These are phyloP conservation scores for Phrynocephalus forsythii DNA, from an alignment of 2,797 vertebrate species.

Conservation along the genomic window DNA sequence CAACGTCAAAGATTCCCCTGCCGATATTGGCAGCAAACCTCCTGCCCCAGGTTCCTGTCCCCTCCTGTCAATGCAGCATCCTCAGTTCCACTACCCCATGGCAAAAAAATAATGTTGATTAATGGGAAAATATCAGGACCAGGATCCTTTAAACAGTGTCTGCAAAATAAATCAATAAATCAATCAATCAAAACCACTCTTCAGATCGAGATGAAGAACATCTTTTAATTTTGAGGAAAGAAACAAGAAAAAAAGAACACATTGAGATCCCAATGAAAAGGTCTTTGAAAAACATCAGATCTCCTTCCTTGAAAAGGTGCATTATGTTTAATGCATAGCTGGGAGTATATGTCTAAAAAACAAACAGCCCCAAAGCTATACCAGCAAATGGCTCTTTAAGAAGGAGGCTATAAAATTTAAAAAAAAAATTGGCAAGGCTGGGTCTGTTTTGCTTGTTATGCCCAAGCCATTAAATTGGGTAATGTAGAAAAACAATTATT, in stretches of 20 bases:
- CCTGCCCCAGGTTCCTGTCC: constrained; percentile 70
- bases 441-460: constrained; percentile 44
- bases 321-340: constrained; percentile 31
- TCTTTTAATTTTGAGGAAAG: constrained; percentile 59
- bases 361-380: constrained; percentile 14
- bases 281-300: constrained; percentile 67
- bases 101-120: constrained; percentile 73
- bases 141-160: constrained; percentile 67
- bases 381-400: constrained; percentile 16
- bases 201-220: constrained; percentile 63
- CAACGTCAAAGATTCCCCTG: constrained; percentile 70
- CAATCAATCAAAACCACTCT: constrained; percentile 57
- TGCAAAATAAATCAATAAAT: constrained; percentile 35
- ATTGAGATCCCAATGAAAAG: constrained; percentile 45
- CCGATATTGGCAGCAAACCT: constrained; percentile 75
- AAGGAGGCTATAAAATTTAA: constrained; percentile 31
- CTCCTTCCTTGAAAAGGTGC: constrained; percentile 57
- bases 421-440: constrained; percentile 33
- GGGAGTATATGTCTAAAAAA: constrained; percentile 20
- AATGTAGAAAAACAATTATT: constrained; percentile 43
- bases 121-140: constrained; percentile 73
- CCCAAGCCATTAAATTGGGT: constrained; percentile 37
- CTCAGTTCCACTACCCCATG: constrained; percentile 71
- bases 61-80: constrained; percentile 79
- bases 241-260: constrained; percentile 46